Conservation (phyloP, 2,113 vertebrate genomes). For the Solenodon paradoxus region DNA sequence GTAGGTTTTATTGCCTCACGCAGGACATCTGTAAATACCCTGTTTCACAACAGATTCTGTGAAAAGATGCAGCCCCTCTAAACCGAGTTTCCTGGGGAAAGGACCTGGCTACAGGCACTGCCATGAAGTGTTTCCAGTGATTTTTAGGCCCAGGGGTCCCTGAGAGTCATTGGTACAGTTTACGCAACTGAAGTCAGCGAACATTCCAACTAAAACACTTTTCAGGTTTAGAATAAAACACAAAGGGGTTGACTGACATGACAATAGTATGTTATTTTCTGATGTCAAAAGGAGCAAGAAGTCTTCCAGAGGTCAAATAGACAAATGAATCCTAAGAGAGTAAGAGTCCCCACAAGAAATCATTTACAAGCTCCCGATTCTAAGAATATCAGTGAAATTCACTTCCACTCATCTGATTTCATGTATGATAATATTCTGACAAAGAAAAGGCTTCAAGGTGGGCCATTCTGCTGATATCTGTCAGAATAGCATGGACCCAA, state of each 20-base stretch:
- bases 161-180: background rate
- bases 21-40: background rate
- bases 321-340: background rate
- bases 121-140: background rate
- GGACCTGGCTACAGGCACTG: background rate
- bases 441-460: background rate
- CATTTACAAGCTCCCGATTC: background rate
- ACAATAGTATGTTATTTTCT: constrained; percentile 9
- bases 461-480: background rate
- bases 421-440: background rate
- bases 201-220: constrained; percentile 5
- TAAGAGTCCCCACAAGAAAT: background rate
- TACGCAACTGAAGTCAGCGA: background rate
- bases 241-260: background rate
- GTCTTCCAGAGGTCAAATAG: background rate
- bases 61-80: background rate
- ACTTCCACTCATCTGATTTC: background rate
- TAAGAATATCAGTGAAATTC: background rate
- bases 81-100: background rate
- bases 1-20: background rate
- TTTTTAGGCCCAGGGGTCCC: background rate
- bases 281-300: background rate
- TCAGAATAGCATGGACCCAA: background rate
- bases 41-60: background rate
- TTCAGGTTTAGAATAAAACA: background rate